phyloP scores from a whole-genome alignment of 2,797 vertebrate genomes.

The Neopelma chrysocephalum region DNA sequence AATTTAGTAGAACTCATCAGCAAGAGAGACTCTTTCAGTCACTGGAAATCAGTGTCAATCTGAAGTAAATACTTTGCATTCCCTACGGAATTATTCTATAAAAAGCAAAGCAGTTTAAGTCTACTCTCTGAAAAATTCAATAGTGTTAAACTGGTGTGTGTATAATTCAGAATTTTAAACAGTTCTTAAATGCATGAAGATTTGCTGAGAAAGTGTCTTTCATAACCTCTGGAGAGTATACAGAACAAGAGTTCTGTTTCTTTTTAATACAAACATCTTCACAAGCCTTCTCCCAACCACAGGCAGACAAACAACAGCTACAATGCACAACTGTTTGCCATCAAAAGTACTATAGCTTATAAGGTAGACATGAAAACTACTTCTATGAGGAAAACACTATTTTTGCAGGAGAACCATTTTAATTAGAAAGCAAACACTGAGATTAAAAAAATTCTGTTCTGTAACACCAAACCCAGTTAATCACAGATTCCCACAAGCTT shows the following conservation, averaged over 20 bases:
- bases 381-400: neutral
- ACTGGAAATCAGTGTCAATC: slow-evolving; percentile 68
- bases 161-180: slow-evolving; percentile 23
- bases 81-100: slow-evolving; percentile 49
- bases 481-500: neutral
- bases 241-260: accelerated
- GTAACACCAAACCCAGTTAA: neutral
- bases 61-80: slow-evolving; percentile 57
- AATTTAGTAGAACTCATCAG: slow-evolving; percentile 71
- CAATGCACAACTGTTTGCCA: neutral
- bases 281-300: neutral
- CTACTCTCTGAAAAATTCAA: slow-evolving; percentile 6
- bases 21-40: slow-evolving; percentile 61
- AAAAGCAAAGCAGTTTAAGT: slow-evolving; percentile 50
- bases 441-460: neutral
- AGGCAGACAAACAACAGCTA: neutral
- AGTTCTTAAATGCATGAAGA: slow-evolving; percentile 8
- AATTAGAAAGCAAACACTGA: neutral
- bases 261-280: neutral
- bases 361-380: neutral
- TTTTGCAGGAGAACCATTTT: neutral
- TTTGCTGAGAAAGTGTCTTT: slow-evolving; percentile 36
- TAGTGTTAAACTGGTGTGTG: slow-evolving; percentile 10
- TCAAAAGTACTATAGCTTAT: neutral
- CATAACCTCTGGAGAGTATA: slow-evolving; percentile 23